These are phyloP conservation scores for Lasioglossum calceatum DNA, from an alignment of 2,888 invertebrate species.

Conservation along the genomic window DNA sequence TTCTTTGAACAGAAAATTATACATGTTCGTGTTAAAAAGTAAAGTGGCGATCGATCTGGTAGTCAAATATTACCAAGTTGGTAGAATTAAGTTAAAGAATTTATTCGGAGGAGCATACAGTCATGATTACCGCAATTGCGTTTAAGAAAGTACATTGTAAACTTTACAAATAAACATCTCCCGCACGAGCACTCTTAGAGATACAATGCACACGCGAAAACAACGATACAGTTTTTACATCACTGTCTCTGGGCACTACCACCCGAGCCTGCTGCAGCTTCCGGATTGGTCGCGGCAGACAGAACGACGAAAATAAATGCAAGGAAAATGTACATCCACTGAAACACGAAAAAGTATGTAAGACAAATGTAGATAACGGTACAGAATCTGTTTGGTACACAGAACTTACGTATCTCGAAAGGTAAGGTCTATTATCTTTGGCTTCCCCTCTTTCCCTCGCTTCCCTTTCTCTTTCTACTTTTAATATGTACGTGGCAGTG, in stretches of 20 bases:
- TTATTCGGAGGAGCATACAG: conserved; percentile 62
- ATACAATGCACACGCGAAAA: conserved; percentile 40
- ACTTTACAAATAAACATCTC: conserved; percentile 54
- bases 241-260: conserved; percentile 79
- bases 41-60: neutral
- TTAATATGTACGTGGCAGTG: conserved; percentile 97
- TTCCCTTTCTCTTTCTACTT: conserved; percentile 95
- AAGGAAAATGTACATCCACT: conserved; percentile 99
- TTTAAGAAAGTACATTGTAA: conserved; percentile 57
- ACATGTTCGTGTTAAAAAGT: neutral
- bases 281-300: conserved; percentile 94
- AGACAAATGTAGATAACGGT: conserved; percentile 17
- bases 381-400: neutral
- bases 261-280: conserved; percentile 83
- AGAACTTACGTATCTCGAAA: conserved; percentile 97
- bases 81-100: conserved; percentile 52
- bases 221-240: conserved; percentile 55
- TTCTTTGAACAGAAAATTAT: neutral
- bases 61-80: neutral
- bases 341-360: conserved; percentile 84
- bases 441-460: conserved; percentile 95
- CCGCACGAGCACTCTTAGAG: conserved; percentile 39
- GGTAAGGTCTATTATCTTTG: conserved; percentile 97
- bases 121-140: conserved; percentile 47
- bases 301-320: conserved; percentile 95